Percentiles rank a stretch among this genome's conserved stretches.
phyloP scores from a whole-genome alignment of 2,797 vertebrate species.

The Coracias cyanogaster region DNA sequence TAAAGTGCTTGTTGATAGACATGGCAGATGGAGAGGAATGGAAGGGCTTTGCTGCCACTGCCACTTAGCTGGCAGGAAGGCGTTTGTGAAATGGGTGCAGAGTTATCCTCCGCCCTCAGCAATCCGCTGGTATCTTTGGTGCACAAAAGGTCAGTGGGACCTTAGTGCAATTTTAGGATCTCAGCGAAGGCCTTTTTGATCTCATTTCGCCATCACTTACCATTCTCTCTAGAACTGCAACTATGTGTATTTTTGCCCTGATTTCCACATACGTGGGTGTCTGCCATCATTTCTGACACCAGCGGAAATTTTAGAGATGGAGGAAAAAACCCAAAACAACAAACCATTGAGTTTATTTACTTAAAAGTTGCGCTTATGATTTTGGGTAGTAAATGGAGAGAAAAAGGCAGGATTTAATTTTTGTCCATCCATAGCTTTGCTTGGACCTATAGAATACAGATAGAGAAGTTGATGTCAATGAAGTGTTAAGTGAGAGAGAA shows the following conservation, averaged over 20 bases:
- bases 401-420: background rate
- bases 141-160: background rate
- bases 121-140: fast-evolving
- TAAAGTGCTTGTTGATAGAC: background rate
- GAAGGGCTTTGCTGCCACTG: background rate
- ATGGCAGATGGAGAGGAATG: background rate
- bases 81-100: background rate
- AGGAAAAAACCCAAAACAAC: fast-evolving
- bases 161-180: background rate
- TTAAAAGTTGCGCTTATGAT: background rate
- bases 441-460: background rate
- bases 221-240: background rate
- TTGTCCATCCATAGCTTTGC: background rate
- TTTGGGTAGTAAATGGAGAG: background rate
- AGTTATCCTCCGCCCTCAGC: background rate
- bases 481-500: background rate
- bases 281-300: background rate
- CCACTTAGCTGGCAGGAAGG: background rate
- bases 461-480: background rate
- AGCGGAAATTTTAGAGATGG: background rate
- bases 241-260: background rate
- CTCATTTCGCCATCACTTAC: background rate
- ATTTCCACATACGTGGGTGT: background rate
- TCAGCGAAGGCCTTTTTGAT: background rate
- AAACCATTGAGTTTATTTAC: background rate